Evolutionary conservation across 2,113 vertebrate species (phyloP).

Genomic region (Aspiorhynchus laticeps): DNA sequence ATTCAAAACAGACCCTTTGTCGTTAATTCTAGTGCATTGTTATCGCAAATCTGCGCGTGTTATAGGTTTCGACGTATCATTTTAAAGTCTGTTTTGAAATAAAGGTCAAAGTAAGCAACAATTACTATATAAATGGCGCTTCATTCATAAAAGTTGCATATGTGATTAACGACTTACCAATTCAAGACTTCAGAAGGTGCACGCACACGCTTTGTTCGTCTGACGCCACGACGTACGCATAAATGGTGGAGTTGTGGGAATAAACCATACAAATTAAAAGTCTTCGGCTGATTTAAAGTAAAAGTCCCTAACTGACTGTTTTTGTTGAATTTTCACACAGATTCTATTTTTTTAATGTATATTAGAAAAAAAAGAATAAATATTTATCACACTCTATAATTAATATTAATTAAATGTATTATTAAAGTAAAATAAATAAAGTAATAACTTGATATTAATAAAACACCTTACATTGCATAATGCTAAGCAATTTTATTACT

Average conservation of each 20-base stretch:
- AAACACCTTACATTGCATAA: too few species aligned
- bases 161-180: constrained; percentile 23
- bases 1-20: not conserved
- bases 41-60: not conserved
- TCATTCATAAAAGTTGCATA: not conserved
- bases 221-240: constrained; percentile 20
- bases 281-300: not conserved
- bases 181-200: not conserved
- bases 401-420: too few species aligned
- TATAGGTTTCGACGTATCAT: not conserved
- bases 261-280: constrained; percentile 23
- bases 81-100: not conserved
- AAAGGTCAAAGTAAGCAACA: not conserved
- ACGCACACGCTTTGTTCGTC: not conserved
- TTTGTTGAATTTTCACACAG: not conserved
- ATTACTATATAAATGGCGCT: not conserved
- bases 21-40: not conserved
- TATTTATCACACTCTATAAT: not conserved
- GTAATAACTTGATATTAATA: too few species aligned
- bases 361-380: not conserved
- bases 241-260: constrained; percentile 19
- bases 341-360: not conserved
- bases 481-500: too few species aligned
- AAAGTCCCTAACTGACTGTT: not conserved
- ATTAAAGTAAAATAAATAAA: not conserved